Percentiles rank a stretch among this genome's conserved stretches.
These are phyloP conservation scores for Gastrophryne carolinensis DNA, from an alignment of 2,797 vertebrate genomes.

Conservation along the genomic window DNA sequence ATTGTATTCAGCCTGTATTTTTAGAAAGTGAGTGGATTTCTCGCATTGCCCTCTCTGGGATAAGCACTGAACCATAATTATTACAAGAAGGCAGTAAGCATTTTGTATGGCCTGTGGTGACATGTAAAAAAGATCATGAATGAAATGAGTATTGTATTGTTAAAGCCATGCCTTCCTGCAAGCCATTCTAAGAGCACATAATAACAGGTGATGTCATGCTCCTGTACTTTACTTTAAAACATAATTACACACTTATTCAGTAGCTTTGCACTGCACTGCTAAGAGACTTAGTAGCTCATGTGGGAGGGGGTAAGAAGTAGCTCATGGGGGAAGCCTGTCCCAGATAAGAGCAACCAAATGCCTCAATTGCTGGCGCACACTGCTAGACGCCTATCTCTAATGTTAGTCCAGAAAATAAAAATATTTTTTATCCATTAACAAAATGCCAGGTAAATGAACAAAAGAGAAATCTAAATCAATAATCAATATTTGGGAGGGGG, in stretches of 20 bases:
- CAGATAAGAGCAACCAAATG: too few species aligned
- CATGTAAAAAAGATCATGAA: slow-evolving; percentile 34
- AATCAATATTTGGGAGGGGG: too few species aligned
- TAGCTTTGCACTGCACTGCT: not conserved
- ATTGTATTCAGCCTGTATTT: slow-evolving; percentile 28
- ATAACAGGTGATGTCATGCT: slow-evolving; percentile 49
- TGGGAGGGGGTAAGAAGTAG: too few species aligned
- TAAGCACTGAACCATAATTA: slow-evolving; percentile 32
- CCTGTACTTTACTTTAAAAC: slow-evolving; percentile 26
- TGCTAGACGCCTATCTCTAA: too few species aligned
- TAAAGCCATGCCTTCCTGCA: slow-evolving; percentile 24
- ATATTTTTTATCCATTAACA: too few species aligned
- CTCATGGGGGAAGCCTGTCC: too few species aligned
- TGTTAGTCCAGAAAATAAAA: too few species aligned
- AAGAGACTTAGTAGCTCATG: too few species aligned
- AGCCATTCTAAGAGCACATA: slow-evolving; percentile 28
- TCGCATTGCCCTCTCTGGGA: not conserved
- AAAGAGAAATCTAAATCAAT: too few species aligned
- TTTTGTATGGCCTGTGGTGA: slow-evolving; percentile 24
- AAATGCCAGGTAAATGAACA: too few species aligned
- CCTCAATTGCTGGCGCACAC: too few species aligned
- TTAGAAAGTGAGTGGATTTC: slow-evolving; percentile 17
- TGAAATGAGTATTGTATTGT: slow-evolving; percentile 38
- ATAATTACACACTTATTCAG: slow-evolving; percentile 37
- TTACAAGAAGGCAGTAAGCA: not conserved